A percentile compares a stretch with the other conserved stretches of the same genome.
phyloP scores from a whole-genome alignment of 2,888 invertebrate genomes.

The Carterocephalus palaemon region DNA sequence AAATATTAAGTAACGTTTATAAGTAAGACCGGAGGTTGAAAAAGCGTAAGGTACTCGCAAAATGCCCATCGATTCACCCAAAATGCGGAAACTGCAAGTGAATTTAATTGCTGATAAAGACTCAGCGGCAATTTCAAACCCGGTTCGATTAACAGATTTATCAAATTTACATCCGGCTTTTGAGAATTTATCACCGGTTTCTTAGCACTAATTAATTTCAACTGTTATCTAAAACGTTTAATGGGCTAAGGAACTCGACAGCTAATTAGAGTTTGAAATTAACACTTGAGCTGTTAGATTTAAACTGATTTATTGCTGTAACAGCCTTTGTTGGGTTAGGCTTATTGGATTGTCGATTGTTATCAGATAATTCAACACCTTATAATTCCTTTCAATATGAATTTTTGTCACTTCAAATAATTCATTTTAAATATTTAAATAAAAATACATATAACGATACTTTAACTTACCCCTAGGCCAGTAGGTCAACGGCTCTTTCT shows the following conservation, averaged over 20 bases:
- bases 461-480: too few relatives aligned
- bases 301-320: slow-evolving; percentile 13
- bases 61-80: too few relatives aligned
- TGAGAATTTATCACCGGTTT: slow-evolving; percentile 21
- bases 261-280: slow-evolving; percentile 22
- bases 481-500: too few relatives aligned
- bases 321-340: background rate
- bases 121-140: slow-evolving; percentile 15
- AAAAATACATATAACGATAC: too few relatives aligned
- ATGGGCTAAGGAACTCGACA: slow-evolving; percentile 19
- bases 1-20: too few relatives aligned
- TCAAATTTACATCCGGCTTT: slow-evolving; percentile 25
- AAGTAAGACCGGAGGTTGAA: too few relatives aligned
- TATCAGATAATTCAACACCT: too few relatives aligned
- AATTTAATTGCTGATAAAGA: slow-evolving; percentile 24
- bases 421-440: too few relatives aligned
- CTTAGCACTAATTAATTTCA: slow-evolving; percentile 25
- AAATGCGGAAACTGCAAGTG: slow-evolving; percentile 1
- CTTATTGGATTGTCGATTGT: background rate
- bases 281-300: slow-evolving; percentile 7
- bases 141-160: slow-evolving; percentile 21
- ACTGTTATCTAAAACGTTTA: slow-evolving; percentile 23
- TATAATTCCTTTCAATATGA: too few relatives aligned
- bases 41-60: too few relatives aligned
- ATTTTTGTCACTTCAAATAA: too few relatives aligned